Base-by-base conservation (phyloP, 2,113 vertebrate species). In the Rhinopomastus cyanomelas region DNA sequence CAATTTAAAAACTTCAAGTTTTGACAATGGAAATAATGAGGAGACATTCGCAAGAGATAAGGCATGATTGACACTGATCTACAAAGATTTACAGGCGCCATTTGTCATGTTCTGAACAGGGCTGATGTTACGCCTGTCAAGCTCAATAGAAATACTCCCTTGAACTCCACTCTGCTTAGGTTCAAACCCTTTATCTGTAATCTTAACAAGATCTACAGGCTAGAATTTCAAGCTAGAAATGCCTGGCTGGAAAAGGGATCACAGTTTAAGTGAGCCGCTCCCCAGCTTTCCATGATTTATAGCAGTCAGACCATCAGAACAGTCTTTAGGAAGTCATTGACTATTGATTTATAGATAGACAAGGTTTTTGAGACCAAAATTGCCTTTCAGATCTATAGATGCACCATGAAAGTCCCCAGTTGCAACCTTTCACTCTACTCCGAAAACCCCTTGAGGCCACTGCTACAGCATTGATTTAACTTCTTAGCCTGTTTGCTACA, bases 91-190 rank as follows among this genome's bases (percentile, higher is more conserved):
- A 92, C 74, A 76, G 87, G 74, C 53, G 48, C 57, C 64, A 92
- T 93, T 92, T 93, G 66, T 81, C 89, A 12, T 72, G 84, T 90
- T 94, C 89, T 79, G 89, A 90, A 64, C 55, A 69, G 66, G 59
- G 88, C 91, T 88, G 81, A 90, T 91, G 82, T 90, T 82, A 73
- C 73, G 71, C 56, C 56, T 94, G 91, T 82, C 91, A 90, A 23
- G 67, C 48, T 82, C 81, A 73, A 87, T 85, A 79, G 89, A 89
- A 89, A 89, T 37, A 77, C 51, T 85, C 71, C 37, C 37, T 67
- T 66, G 44, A 92, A 82, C 52, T 80, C 71, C n/a, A 16, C 53
- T 53, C 5, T 53, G 81, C 30, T 84, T 46, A 80, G 85, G 93
- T 89, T 72, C 81, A 82, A 89, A 26, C 26, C 81, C 78, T 85